A percentile compares a stretch with the other conserved stretches of the same genome.
Conservation (phyloP, 2,113 vertebrate species). For the Crotophaga sulcirostris region DNA sequence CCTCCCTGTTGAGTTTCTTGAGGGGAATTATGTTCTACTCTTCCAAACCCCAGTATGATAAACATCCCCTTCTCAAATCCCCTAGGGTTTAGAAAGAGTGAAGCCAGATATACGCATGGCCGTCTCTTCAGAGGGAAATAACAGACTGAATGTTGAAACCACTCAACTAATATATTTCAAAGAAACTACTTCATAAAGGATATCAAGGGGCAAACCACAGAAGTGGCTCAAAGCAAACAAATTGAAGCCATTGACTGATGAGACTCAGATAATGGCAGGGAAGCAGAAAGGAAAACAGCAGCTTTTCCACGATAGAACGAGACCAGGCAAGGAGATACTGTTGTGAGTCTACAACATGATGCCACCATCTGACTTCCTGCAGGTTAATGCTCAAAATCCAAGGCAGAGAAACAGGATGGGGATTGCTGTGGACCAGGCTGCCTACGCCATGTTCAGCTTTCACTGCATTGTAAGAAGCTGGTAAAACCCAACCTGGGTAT, state of each 20-base stretch:
- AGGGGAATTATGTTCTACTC: rapidly evolving
- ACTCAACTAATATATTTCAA: not conserved
- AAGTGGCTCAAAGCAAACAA: not conserved
- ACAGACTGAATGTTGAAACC: not conserved
- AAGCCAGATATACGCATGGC: not conserved
- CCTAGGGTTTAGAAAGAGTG: not conserved
- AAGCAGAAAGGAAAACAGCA: not conserved
- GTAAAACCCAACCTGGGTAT: too few species aligned
- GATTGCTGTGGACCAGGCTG: not conserved
- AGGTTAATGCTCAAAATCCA: rapidly evolving
- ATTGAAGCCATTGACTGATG: not conserved
- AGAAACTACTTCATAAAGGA: not conserved
- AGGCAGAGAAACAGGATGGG: not conserved
- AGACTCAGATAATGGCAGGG: not conserved
- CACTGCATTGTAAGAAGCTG: not conserved
- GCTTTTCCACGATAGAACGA: not conserved
- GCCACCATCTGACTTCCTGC: not conserved
- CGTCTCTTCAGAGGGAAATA: not conserved
- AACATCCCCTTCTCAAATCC: not conserved
- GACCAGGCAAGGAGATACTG: not conserved
- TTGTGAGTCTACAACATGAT: not conserved
- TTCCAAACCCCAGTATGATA: rapidly evolving
- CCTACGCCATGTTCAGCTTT: not conserved
- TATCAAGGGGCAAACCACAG: not conserved
- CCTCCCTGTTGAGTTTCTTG: not conserved